These are phyloP conservation scores for Crocuta crocuta DNA, from an alignment of 2,113 vertebrate genomes.

Conservation along the genomic window DNA sequence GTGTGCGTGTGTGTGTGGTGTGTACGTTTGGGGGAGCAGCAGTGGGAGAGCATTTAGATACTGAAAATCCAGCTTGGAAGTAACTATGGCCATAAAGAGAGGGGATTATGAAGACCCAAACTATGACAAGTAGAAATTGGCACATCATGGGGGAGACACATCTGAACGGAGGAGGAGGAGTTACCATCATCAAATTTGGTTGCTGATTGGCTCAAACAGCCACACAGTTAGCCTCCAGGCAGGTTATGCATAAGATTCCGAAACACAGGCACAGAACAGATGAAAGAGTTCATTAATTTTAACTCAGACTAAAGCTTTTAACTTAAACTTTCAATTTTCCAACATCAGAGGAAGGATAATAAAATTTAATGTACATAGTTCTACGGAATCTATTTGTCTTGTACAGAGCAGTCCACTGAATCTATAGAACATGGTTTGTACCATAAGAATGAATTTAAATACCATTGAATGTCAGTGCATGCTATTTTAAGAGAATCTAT, in stretches of 20 bases:
- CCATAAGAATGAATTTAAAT: background rate
- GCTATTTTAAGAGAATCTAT: background rate
- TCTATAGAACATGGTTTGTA: background rate
- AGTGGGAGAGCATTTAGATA: background rate
- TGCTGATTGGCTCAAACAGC: background rate
- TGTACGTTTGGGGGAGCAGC: background rate
- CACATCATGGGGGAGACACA: accelerated
- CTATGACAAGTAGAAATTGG: accelerated
- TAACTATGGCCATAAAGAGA: background rate
- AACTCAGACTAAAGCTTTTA: background rate
- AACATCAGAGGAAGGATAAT: background rate
- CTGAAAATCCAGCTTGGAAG: background rate
- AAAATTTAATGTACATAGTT: background rate
- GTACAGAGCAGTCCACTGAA: accelerated
- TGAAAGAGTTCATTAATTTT: background rate
- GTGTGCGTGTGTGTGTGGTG: accelerated
- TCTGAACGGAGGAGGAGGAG: too few species aligned
- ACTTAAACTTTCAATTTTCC: background rate
- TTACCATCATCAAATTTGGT: accelerated
- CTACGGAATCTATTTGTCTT: background rate
- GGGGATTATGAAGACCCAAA: background rate
- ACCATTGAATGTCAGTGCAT: background rate
- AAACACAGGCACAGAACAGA: background rate
- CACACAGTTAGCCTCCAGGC: background rate
- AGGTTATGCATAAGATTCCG: too few species aligned